Conservation (phyloP, 2,113 vertebrate species). For the Albula glossodonta region DNA sequence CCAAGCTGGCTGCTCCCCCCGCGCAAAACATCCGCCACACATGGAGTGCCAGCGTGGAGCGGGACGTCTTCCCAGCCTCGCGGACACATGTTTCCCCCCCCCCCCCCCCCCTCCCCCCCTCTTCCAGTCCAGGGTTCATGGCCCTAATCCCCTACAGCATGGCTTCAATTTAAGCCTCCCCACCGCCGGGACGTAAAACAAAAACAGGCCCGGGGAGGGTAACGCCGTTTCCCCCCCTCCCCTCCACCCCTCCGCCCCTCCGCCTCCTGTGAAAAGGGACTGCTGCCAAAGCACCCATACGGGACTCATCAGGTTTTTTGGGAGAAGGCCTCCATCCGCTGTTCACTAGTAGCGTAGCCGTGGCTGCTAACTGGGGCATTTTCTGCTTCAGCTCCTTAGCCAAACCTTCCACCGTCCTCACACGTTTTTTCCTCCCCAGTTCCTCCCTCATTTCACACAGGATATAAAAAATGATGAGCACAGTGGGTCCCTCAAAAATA, state of each 20-base stretch:
- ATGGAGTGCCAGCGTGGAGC: slow-evolving; percentile 50
- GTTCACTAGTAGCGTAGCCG: slow-evolving; percentile 6
- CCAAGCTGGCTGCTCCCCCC: slow-evolving; percentile 67
- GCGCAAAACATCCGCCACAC: slow-evolving; percentile 66
- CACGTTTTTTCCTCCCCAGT: background rate
- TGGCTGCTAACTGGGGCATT: background rate
- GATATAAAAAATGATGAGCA: background rate
- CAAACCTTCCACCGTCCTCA: background rate
- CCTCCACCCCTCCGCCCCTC: too few species aligned
- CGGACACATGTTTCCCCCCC: slow-evolving; percentile 19
- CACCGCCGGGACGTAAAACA: slow-evolving; percentile 10
- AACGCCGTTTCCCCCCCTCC: background rate
- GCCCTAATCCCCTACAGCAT: slow-evolving; percentile 70
- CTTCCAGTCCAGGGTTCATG: slow-evolving; percentile 52
- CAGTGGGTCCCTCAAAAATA: background rate
- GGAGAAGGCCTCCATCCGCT: background rate
- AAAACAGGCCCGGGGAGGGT: slow-evolving; percentile 11
- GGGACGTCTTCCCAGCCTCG: slow-evolving; percentile 17
- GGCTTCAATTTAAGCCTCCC: slow-evolving; percentile 65
- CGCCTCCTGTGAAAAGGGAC: background rate
- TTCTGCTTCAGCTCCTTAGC: slow-evolving; percentile 11
- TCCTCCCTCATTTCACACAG: background rate
- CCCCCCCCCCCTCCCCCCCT: too few species aligned
- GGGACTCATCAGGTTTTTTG: slow-evolving; percentile 11
- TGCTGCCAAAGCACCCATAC: slow-evolving; percentile 8